Conservation (phyloP, 2,113 vertebrate genomes). For the Gnathonemus echidnorhynchus region DNA sequence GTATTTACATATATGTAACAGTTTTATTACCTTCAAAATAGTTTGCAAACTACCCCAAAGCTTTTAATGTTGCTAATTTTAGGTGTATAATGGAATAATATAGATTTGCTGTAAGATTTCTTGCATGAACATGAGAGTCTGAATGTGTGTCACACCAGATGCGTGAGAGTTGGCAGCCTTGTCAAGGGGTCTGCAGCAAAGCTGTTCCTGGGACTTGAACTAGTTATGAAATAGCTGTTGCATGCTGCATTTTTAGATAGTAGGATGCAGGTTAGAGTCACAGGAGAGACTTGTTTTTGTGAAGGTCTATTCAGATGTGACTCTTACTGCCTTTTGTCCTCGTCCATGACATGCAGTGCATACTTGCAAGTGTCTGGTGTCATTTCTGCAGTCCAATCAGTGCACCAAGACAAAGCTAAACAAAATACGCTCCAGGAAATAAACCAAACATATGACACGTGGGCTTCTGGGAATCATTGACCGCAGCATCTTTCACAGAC, state of each 20-base stretch:
- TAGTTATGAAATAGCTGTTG: background rate
- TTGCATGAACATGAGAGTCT: background rate
- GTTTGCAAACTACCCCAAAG: background rate
- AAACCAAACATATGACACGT: background rate
- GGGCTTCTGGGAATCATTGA: background rate
- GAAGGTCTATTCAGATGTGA: background rate
- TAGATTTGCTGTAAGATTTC: background rate
- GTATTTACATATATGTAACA: background rate
- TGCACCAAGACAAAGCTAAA: background rate
- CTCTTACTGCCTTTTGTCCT: background rate
- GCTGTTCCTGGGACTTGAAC: background rate
- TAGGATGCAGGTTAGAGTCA: background rate
- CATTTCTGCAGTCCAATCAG: background rate
- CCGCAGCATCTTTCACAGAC: background rate
- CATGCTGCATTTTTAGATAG: background rate
- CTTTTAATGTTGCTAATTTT: background rate
- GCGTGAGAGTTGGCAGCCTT: background rate
- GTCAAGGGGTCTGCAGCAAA: background rate
- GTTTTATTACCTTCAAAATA: background rate
- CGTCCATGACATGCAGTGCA: background rate
- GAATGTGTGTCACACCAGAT: background rate
- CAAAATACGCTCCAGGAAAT: background rate
- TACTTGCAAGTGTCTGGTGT: background rate
- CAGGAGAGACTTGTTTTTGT: background rate
- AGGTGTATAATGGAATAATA: background rate